Percentiles rank a stretch among this genome's conserved stretches.
Conservation (phyloP, 2,797 vertebrate genomes). For the Pangasius sanitwongsei region DNA sequence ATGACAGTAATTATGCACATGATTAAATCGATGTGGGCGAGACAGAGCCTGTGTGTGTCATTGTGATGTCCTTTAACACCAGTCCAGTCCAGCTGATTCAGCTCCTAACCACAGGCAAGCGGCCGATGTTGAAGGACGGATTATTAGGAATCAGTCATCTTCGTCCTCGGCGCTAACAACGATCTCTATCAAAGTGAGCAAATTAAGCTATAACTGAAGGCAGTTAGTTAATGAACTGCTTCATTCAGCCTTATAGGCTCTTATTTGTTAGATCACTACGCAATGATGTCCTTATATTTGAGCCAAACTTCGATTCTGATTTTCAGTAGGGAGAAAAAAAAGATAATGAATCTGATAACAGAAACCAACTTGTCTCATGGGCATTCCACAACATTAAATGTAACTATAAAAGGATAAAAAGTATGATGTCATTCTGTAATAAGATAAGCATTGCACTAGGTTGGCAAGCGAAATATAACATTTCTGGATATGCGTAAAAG, state of each 20-base stretch:
- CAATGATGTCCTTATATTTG: background rate
- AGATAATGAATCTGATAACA: background rate
- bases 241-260: slow-evolving; percentile 12
- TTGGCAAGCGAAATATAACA: background rate
- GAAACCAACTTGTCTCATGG: background rate
- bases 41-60: slow-evolving; percentile 37
- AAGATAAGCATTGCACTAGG: background rate
- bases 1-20: slow-evolving; percentile 44
- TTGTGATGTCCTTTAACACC: slow-evolving; percentile 33
- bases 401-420: background rate
- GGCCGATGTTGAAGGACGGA: too few relatives aligned
- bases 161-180: slow-evolving; percentile 6
- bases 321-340: background rate
- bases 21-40: slow-evolving; percentile 38
- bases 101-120: background rate
- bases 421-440: background rate
- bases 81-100: background rate
- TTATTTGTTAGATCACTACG: background rate
- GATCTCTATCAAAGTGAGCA: slow-evolving; percentile 55
- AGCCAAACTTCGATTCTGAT: background rate
- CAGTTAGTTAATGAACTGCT: slow-evolving; percentile 49
- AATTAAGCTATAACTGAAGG: slow-evolving; percentile 47
- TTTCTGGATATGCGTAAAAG: background rate
- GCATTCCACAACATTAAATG: background rate
- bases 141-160: background rate